Percentiles rank a stretch among this genome's conserved stretches.
Conservation (phyloP, 2,888 invertebrate genomes). For the Heliconius cydno region DNA sequence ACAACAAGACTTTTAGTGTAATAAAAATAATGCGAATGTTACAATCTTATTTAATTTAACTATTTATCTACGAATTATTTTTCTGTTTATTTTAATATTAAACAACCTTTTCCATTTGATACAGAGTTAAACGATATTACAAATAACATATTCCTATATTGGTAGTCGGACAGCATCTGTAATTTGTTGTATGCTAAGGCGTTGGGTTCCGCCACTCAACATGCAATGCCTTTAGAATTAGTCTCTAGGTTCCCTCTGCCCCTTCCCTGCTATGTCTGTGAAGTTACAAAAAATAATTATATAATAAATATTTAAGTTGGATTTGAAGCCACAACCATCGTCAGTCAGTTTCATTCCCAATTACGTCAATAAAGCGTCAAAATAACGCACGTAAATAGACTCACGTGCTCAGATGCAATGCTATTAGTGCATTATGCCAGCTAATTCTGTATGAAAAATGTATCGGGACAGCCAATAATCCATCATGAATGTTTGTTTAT, state of each 20-base stretch:
- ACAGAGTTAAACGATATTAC: no score
- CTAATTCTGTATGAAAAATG: constrained; percentile 11
- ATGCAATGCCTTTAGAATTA: no score
- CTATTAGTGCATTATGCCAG: constrained; percentile 4
- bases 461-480: constrained; percentile 2
- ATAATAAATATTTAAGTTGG: not conserved
- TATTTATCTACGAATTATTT: not conserved
- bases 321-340: not conserved
- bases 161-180: no score
- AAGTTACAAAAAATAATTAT: no score
- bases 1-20: not conserved
- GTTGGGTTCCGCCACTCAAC: no score
- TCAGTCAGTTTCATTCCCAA: not conserved
- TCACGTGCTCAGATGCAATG: constrained; percentile 6
- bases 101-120: not conserved
- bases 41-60: not conserved
- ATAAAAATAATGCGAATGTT: not conserved
- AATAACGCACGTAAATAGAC: constrained; percentile 6
- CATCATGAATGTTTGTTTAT: not conserved
- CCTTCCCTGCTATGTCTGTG: no score
- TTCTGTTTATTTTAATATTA: not conserved
- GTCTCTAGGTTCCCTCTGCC: no score
- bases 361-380: constrained; percentile 7
- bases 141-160: no score
- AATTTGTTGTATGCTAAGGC: no score